Evolutionary conservation across 2,888 invertebrate genomes (phyloP).

Genomic region (Lasioglossum figueresi): DNA sequence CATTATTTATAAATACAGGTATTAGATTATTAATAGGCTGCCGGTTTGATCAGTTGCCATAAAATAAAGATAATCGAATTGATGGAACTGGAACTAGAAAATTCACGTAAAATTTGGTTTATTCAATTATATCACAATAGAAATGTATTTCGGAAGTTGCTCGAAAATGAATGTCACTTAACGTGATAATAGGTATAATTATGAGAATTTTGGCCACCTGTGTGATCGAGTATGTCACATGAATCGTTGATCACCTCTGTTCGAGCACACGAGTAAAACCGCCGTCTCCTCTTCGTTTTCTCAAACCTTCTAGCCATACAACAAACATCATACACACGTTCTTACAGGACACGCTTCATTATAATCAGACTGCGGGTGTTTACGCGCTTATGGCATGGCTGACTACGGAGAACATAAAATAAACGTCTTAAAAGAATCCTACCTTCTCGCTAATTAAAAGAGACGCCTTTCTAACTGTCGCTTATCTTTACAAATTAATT

Average conservation of each 20-base stretch:
- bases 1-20: neutral
- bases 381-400: neutral
- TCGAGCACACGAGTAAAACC: slow-evolving; percentile 48
- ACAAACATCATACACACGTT: slow-evolving; percentile 60
- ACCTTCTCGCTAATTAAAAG: neutral
- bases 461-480: too few relatives aligned
- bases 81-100: too few relatives aligned
- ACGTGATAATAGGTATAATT: neutral
- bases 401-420: neutral
- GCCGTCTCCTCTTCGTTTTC: slow-evolving; percentile 55
- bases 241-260: slow-evolving; percentile 9
- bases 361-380: slow-evolving; percentile 37
- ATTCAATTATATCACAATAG: neutral
- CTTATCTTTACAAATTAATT: neutral
- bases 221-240: neutral
- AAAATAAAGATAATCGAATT: too few relatives aligned
- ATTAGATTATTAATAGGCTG: neutral
- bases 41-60: neutral
- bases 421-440: neutral
- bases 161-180: neutral
- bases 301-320: slow-evolving; percentile 43
- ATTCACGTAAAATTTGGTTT: neutral
- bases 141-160: neutral
- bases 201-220: slow-evolving; percentile 8
- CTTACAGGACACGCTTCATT: slow-evolving; percentile 47